These are phyloP conservation scores for Octodon degus DNA, from an alignment of 2,113 vertebrate genomes.

Conservation along the genomic window DNA sequence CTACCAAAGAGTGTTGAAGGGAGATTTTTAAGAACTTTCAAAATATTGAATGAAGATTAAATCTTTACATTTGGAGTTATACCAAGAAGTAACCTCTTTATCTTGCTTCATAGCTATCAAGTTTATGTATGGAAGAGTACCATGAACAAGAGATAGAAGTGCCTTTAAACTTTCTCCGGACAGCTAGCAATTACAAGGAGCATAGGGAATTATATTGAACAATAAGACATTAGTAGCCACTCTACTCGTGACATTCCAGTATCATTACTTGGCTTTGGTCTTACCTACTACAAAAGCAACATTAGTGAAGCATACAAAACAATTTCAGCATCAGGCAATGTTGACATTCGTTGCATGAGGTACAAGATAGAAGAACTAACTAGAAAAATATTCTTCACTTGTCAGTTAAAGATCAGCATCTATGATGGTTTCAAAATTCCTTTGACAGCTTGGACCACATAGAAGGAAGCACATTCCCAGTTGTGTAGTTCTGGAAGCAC, in stretches of 20 bases:
- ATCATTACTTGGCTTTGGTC: constrained; percentile 92
- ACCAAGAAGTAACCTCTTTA: constrained; percentile 93
- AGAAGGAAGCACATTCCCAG: constrained; percentile 87
- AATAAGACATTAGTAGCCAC: constrained; percentile 79
- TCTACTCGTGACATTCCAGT: constrained; percentile 80
- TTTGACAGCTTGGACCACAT: constrained; percentile 90
- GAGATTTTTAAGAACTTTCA: constrained; percentile 89
- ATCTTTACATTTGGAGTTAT: constrained; percentile 92
- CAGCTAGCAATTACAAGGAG: constrained; percentile 92
- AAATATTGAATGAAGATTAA: constrained; percentile 94
- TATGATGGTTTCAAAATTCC: constrained; percentile 91
- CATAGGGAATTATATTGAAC: constrained; percentile 87
- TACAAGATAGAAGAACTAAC: constrained; percentile 92
- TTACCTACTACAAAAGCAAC: constrained; percentile 91
- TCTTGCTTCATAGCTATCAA: constrained; percentile 95
- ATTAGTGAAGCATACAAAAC: constrained; percentile 91
- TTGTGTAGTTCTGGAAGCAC: constrained; percentile 90
- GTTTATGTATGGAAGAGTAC: constrained; percentile 93
- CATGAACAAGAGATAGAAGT: constrained; percentile 92
- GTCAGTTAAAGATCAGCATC: constrained; percentile 91
- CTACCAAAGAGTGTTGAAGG: constrained; percentile 92
- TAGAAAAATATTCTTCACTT: constrained; percentile 89
- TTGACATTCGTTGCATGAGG: constrained; percentile 93
- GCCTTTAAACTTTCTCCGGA: constrained; percentile 89
- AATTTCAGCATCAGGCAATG: constrained; percentile 88